These are phyloP conservation scores for Solen grandis DNA, from an alignment of 1,140 invertebrate species.

Conservation along the genomic window DNA sequence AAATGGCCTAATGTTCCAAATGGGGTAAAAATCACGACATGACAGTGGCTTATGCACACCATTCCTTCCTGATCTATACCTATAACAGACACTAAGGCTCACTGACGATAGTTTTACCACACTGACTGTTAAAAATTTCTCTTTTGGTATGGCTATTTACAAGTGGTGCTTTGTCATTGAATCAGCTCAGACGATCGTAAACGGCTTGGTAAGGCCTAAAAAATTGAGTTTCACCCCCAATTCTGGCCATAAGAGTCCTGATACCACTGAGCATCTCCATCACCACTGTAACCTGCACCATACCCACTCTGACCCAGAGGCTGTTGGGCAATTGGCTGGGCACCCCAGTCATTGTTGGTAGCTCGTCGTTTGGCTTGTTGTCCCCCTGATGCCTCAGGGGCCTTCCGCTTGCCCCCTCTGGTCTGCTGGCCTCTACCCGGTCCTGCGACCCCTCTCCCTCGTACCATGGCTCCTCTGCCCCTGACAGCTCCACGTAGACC, in stretches of 20 bases:
- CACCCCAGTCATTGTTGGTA: conserved; percentile 81
- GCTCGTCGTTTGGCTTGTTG: conserved; percentile 95
- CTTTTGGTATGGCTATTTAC: conserved; percentile 55
- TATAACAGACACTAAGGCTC: conserved; percentile 15
- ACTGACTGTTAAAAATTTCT: conserved; percentile 55
- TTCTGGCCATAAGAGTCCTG: conserved; percentile 87
- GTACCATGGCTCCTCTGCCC: conserved; percentile 84
- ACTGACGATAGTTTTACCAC: conserved; percentile 36
- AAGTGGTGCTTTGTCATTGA: conserved; percentile 31
- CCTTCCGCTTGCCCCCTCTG: conserved; percentile 94
- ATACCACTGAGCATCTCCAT: conserved; percentile 87
- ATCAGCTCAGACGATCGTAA: background rate
- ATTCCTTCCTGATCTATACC: conserved; percentile 18
- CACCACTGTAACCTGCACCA: conserved; percentile 74
- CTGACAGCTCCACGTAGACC: conserved; percentile 73
- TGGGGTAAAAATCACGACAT: conserved; percentile 38
- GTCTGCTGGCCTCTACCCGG: conserved; percentile 60
- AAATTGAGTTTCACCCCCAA: conserved; percentile 81
- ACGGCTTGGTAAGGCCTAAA: conserved; percentile 17
- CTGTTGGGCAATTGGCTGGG: conserved; percentile 85
- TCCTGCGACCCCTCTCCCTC: conserved; percentile 83
- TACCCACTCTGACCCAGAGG: conserved; percentile 83
- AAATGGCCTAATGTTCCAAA: conserved; percentile 44
- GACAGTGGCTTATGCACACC: conserved; percentile 4
- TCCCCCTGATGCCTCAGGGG: conserved; percentile 94